Evolutionary conservation across 2,113 vertebrate species (phyloP), one percentile per base, ranked within the genome.

Genomic region (Pseudois nayaur): DNA sequence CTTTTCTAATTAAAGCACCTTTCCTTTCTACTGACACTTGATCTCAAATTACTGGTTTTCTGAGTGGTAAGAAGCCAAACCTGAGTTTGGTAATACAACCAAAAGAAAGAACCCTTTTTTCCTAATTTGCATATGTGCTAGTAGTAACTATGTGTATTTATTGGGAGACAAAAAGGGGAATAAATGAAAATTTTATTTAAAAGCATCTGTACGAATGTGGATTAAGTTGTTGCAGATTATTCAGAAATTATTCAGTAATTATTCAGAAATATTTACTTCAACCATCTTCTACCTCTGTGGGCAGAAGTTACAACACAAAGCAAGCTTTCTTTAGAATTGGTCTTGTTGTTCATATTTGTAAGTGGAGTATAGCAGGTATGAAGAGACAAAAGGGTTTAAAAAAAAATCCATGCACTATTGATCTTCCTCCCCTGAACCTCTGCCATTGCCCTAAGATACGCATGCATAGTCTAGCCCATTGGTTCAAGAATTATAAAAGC

Each of bases 231-330:
- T 82, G 36, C 17, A 52, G 23, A 50, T 87, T 48, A 84, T n/a
- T n/a, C n/a, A n/a, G n/a, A n/a, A n/a, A n/a, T n/a, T n/a, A n/a
- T n/a, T n/a, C n/a, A 31, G 17, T 91, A 91, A 57, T 8, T 90
- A 87, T 23, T 95, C n/a, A 91, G 5, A 96, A 93, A 86, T 81
- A 71, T 74, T 79, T 93, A 93, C 64, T 95, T 83, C 3, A 55
- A n/a, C 13, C 8, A 33, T 91, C 29, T 9, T 36, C 17, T 3
- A 81, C 17, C 25, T 67, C 74, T 81, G 8, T 45, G 54, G 23
- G 23, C 36, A 55, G 4, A 57, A 5, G 14, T 2, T 89, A 48
- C 0, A 67, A 59, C 7, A 12, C 19, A 83, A 83, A 83, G 3
- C 31, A 21, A n/a, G 17, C n/a, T 71, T 87, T 71, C 48, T 79